Evolutionary conservation across 2,113 vertebrate genomes (phyloP).

Genomic region (Cettia cetti): DNA sequence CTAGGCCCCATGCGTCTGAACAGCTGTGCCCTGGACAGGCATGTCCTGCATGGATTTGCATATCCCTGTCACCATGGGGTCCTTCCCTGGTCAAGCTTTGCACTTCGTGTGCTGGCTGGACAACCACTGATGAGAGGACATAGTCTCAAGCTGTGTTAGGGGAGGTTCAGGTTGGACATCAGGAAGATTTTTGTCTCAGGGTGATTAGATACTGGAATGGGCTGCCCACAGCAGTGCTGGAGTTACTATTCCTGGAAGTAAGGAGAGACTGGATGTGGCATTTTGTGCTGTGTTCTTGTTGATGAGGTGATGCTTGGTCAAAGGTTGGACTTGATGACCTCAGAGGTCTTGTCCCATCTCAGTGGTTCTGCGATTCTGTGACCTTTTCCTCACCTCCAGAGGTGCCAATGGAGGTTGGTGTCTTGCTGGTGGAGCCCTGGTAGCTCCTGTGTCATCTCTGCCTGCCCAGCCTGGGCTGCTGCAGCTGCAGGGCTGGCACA

Average conservation of each 20-base stretch:
- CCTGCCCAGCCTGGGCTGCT: constrained; percentile 82
- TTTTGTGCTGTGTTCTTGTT: background rate
- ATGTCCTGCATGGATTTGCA: fast-evolving
- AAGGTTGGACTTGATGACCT: fast-evolving
- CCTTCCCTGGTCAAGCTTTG: too few species aligned
- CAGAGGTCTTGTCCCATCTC: too few species aligned
- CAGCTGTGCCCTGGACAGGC: background rate
- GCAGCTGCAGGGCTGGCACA: constrained; percentile 85
- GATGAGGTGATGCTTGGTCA: background rate
- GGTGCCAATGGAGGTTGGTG: constrained; percentile 77
- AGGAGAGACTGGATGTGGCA: background rate
- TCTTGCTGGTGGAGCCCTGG: constrained; percentile 83
- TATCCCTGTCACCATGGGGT: fast-evolving
- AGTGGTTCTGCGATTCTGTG: background rate
- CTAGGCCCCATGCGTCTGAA: background rate
- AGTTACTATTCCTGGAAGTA: too few species aligned
- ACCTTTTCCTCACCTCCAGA: background rate
- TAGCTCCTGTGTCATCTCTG: constrained; percentile 81
- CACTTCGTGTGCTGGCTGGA: background rate
- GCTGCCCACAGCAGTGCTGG: background rate
- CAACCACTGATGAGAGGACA: too few species aligned
- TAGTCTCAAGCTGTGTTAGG: background rate
- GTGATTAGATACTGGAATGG: background rate
- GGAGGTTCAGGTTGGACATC: too few species aligned
- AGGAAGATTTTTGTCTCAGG: background rate